These are phyloP conservation scores for Falco columbarius DNA, from an alignment of 2,797 vertebrate genomes.

Conservation along the genomic window DNA sequence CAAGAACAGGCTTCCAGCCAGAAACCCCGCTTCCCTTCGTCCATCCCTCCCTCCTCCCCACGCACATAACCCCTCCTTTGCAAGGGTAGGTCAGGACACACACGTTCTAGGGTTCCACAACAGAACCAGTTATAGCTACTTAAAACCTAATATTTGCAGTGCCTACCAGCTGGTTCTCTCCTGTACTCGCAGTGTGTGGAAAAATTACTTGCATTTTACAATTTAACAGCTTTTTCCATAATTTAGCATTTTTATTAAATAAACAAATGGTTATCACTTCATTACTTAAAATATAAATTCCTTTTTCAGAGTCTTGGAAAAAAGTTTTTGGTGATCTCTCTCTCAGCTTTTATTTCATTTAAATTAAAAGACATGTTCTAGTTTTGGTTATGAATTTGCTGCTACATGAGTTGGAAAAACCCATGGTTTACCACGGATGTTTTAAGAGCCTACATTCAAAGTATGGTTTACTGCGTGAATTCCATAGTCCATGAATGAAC, in stretches of 20 bases:
- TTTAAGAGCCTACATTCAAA: neutral
- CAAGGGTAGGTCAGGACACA: neutral
- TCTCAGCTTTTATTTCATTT: neutral
- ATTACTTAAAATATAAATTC: neutral
- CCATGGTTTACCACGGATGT: neutral
- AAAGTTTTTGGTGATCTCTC: neutral
- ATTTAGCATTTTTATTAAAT: neutral
- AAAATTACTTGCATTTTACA: neutral
- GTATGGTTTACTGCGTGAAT: neutral
- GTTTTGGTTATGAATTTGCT: neutral
- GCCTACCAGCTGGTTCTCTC: neutral
- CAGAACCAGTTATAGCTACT: neutral
- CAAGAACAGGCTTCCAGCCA: conserved; percentile 17
- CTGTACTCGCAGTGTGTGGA: neutral
- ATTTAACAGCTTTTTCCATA: neutral
- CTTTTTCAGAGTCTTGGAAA: neutral
- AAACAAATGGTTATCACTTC: neutral
- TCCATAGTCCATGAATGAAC: neutral
- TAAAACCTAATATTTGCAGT: neutral
- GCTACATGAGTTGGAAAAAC: neutral
- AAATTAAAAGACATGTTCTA: neutral
- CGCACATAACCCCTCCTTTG: neutral
- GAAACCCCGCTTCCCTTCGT: neutral
- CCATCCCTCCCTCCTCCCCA: neutral
- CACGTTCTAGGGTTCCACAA: neutral